Percentiles rank a stretch among this genome's conserved stretches.
Evolutionary conservation across 2,797 vertebrate species (phyloP).

Genomic region (Acanthopagrus latus): DNA sequence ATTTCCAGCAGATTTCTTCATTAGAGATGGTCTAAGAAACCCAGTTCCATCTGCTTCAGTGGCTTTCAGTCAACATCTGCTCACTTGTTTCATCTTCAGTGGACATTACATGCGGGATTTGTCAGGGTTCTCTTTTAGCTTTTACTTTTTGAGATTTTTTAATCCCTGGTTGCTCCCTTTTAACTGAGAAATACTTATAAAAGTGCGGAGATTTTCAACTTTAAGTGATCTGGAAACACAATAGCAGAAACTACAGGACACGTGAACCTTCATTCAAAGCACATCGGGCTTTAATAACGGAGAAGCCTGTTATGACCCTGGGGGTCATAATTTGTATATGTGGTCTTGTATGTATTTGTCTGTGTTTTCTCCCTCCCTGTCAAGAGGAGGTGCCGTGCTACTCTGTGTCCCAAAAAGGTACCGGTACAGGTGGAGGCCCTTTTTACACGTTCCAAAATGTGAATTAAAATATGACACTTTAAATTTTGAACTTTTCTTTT

Average conservation of each 20-base stretch:
- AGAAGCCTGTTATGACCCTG: not conserved
- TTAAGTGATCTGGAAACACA: not conserved
- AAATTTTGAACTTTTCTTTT: no score
- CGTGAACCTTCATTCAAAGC: conserved; percentile 12
- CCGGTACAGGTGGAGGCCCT: not conserved
- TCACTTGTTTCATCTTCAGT: conserved; percentile 40
- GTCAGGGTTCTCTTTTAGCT: conserved; percentile 13
- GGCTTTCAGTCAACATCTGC: conserved; percentile 49
- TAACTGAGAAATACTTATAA: conserved; percentile 1
- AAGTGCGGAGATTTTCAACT: not conserved
- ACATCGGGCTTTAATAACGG: not conserved
- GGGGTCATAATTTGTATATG: no score
- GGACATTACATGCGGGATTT: conserved; percentile 35
- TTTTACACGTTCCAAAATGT: not conserved
- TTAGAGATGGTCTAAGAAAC: conserved; percentile 22
- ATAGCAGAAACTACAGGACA: not conserved
- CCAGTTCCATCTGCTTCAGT: conserved; percentile 21
- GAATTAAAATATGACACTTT: conserved; percentile 1
- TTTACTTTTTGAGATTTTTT: conserved; percentile 2
- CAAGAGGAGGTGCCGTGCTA: no score
- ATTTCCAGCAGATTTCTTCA: conserved; percentile 25
- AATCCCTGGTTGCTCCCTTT: conserved; percentile 15
- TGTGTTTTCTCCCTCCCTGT: no score
- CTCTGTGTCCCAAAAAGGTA: no score
- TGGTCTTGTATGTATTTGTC: no score